Evolutionary conservation across 2,888 invertebrate genomes (phyloP), one percentile per base, ranked within the genome.

Genomic region (Plemyria rubiginata): DNA sequence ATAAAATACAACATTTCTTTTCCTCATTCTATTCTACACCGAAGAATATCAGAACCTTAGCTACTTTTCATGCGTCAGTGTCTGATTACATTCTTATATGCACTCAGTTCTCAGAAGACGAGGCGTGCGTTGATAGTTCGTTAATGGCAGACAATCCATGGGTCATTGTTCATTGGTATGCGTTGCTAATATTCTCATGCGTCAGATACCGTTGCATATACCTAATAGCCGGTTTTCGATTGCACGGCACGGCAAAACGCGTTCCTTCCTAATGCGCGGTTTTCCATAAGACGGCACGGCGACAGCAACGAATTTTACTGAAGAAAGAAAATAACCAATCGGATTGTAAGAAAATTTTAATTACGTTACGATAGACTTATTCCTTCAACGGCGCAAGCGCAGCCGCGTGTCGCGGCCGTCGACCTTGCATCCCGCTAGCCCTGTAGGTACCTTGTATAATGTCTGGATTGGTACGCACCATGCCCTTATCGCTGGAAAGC

Each of bases 331-430:
- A 22, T 22, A 22, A 22, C 22, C 22, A 1, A 11, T 11, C 45
- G 11, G 16, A 11, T 45, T 45, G 16, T 16, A 43, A 8, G 43
- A 43, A 13, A 43, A 7, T 43, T n/a, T n/a, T 15, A 43, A 43
- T 43, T n/a, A n/a, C 6, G 15, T 13, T 43, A 8, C 16, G 45
- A 16, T 45, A 11, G 16, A 45, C 16, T 41, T 45, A 45, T 38
- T 11, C 45, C 9, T 16, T 11, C 15, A 16, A 11, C 16, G 40
- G 71, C 67, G 72, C 67, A 64, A 62, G 70, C 66, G 72, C 76
- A 73, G 70, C 63, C 70, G 70, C 81, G 83, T 58, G 70, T 62
- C 70, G 70, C 79, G 82, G 83, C 72, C 83, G 75, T 79, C 78
- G 81, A 82, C 83, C 83, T 78, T 79, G 75, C 71, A 54, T 51